Base-by-base conservation (phyloP, 2,797 vertebrate species). In the Rhabdophis nuchalis region DNA sequence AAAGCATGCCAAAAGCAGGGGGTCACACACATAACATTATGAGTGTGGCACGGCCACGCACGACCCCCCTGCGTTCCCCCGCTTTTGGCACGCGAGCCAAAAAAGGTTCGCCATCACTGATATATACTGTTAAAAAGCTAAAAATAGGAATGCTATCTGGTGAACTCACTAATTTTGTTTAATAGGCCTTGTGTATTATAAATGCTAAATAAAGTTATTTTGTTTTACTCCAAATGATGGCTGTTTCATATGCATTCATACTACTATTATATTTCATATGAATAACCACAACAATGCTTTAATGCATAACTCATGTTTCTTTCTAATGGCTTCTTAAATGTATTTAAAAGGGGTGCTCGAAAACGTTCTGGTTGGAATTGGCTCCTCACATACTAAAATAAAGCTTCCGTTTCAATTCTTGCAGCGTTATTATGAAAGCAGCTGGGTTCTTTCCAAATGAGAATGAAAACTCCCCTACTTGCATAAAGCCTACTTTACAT, bases 321-420 rank as follows among this genome's bases (percentile, higher is more conserved):
- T 41, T 25, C 36, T 27, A 77, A 85, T 20, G 82, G 20, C 53
- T 50, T 85, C 29, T 36, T 88, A 23, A 89, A 92, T 29, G 36
- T 61, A 12, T 12, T 20, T 14, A 86, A 64, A 25, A 87, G 4
- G 25, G 53, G 1, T 7, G 1, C 58, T 92, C 2, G 1, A 68
- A 53, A 57, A 14, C 0, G 0, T 50, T 52, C 9, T 86, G 9
- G 64, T 27, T 61, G 53, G 87, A 91, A 91, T 88, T 13, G 9
- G 18, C 32, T 32, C 9, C 23, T 16, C 2, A 7, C 27, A 72
- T 57, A 72, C 53, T 41, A 25, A 89, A 72, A 87, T 32, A 90
- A 18, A 36, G n/a, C 23, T 50, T 50, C 41, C 85, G 60, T 92
- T 95, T 92, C 93, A 82, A 93, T 94, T 96, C 92, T 77, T 87